These are phyloP conservation scores for Tetragonula clypearis DNA, from an alignment of 1,140 invertebrate species.

Conservation along the genomic window DNA sequence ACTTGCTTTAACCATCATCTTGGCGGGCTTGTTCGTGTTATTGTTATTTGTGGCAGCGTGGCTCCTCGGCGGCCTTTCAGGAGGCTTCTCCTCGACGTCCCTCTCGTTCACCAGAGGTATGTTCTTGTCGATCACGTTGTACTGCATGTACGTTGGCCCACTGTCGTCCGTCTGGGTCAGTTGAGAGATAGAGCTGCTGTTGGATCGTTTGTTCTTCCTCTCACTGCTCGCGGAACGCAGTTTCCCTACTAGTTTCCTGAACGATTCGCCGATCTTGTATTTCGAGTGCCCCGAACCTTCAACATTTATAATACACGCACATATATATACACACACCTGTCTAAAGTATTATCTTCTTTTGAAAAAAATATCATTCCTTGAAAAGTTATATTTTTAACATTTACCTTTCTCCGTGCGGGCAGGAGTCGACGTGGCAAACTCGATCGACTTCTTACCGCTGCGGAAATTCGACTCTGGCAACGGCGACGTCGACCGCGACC, in stretches of 20 bases:
- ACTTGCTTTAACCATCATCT: conserved; percentile 21
- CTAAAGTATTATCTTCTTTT: background rate
- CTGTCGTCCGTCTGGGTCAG: conserved; percentile 82
- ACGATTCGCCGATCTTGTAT: conserved; percentile 83
- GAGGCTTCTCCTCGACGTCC: conserved; percentile 62
- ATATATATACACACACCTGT: background rate
- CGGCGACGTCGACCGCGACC: conserved; percentile 81
- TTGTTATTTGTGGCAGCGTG: conserved; percentile 53
- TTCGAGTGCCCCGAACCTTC: conserved; percentile 82
- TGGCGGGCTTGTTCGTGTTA: background rate
- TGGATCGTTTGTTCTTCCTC: conserved; percentile 83
- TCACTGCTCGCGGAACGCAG: conserved; percentile 89
- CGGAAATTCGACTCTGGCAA: conserved; percentile 34
- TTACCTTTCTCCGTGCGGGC: conserved; percentile 56
- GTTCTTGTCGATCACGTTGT: conserved; percentile 84
- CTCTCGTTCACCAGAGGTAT: conserved; percentile 72
- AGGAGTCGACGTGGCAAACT: background rate
- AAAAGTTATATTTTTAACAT: background rate
- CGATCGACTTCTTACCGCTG: conserved; percentile 49
- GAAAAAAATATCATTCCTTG: accelerated
- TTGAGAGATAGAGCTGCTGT: conserved; percentile 71
- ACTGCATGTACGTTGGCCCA: conserved; percentile 83
- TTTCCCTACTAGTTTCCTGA: conserved; percentile 89
- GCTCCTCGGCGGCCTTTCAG: conserved; percentile 74
- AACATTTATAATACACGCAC: background rate